phyloP scores from a whole-genome alignment of 2,888 invertebrate species.

The Pristionchus entomophagus region DNA sequence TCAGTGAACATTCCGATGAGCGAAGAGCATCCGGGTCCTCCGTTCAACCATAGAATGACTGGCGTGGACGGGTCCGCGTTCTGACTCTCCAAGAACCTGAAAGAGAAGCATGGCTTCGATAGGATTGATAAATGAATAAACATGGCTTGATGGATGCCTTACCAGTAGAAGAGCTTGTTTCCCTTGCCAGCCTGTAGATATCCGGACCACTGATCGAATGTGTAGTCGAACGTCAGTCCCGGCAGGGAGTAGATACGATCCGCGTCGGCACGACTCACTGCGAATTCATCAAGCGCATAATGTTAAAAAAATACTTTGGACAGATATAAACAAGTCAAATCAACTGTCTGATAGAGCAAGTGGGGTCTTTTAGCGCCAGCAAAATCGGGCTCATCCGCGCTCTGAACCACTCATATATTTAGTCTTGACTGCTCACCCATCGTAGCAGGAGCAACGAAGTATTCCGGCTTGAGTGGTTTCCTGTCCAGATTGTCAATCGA shows the following conservation, averaged over 20 bases:
- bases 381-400: no score
- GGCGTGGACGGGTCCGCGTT: constrained; percentile 41
- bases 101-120: no score
- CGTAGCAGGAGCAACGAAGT: neutral
- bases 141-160: no score
- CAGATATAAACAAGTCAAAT: no score
- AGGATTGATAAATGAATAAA: no score
- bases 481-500: neutral
- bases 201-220: constrained; percentile 78
- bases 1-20: constrained; percentile 60
- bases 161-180: constrained; percentile 76
- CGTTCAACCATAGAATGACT: constrained; percentile 72
- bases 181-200: constrained; percentile 71
- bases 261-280: neutral
- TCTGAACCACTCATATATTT: no score
- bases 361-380: no score
- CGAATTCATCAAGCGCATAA: no score
- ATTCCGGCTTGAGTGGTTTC: constrained; percentile 11
- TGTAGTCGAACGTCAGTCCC: constrained; percentile 66
- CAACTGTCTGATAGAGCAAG: no score
- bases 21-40: constrained; percentile 67
- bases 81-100: constrained; percentile 77
- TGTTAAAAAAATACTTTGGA: neutral
- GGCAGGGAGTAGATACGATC: constrained; percentile 55
- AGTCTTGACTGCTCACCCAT: constrained; percentile 6